Evolutionary conservation across 2,113 vertebrate species (phyloP).

Genomic region (Hylia prasina): DNA sequence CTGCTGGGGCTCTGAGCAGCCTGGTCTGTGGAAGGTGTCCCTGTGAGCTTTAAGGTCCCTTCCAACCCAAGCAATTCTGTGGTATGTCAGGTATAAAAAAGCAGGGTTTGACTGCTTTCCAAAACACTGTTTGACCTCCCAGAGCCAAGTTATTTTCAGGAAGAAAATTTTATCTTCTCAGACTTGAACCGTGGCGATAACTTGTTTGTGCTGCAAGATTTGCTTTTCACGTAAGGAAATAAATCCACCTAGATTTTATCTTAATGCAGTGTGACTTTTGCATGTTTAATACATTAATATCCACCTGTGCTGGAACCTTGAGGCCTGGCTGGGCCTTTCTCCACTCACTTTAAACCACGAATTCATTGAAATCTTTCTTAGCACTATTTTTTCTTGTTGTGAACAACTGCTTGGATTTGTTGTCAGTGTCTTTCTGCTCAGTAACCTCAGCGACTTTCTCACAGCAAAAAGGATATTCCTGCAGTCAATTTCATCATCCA

Average conservation of each 20-base stretch:
- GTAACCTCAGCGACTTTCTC: constrained; percentile 5
- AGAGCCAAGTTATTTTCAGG: background rate
- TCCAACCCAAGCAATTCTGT: background rate
- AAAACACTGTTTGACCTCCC: background rate
- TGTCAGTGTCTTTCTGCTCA: background rate
- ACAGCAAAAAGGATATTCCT: constrained; percentile 91
- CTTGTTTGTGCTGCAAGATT: background rate
- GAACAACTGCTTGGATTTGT: background rate
- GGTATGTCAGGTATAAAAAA: background rate
- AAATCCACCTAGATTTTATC: background rate
- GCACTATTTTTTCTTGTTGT: background rate
- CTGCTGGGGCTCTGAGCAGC: background rate
- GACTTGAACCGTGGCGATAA: background rate
- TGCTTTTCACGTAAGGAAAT: background rate
- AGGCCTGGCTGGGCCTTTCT: background rate
- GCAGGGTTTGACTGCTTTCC: background rate
- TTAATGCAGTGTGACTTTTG: background rate
- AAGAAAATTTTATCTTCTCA: background rate
- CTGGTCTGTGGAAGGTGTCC: background rate
- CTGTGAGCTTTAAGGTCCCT: background rate
- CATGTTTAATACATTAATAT: background rate
- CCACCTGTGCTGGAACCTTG: background rate
- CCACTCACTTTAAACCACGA: background rate
- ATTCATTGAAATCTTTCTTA: background rate
- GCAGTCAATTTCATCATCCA: constrained; percentile 90